Conservation (phyloP, 2,797 vertebrate genomes). For the Myripristis murdjan region DNA sequence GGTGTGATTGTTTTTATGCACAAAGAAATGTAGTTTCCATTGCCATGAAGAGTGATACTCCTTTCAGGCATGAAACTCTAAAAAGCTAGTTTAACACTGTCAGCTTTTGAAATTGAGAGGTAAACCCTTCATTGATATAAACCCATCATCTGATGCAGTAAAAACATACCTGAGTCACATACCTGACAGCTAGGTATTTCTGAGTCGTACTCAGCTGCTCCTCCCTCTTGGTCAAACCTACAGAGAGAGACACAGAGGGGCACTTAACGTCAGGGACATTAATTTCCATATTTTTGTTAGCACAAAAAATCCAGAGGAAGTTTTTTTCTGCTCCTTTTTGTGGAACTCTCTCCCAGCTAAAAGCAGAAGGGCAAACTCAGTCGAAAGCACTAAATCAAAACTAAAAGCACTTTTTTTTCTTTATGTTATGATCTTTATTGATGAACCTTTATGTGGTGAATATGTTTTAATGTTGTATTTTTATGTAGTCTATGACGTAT, state of each 20-base stretch:
- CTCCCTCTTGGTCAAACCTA: conserved; percentile 93
- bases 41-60: conserved; percentile 7
- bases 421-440: no score
- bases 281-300: no score
- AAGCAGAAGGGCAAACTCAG: no score
- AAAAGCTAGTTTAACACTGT: conserved; percentile 8
- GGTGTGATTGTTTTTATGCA: conserved; percentile 20
- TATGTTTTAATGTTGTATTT: no score
- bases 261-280: no score
- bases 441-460: no score
- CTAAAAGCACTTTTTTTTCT: no score
- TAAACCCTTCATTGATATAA: conserved; percentile 10
- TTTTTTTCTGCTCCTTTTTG: no score
- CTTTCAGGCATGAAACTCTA: conserved; percentile 3
- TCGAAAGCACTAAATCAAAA: no score
- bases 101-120: conserved; percentile 10
- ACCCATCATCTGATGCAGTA: conserved; percentile 62
- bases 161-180: conserved; percentile 88
- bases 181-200: conserved; percentile 97
- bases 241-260: conserved; percentile 56
- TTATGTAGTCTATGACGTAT: no score
- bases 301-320: no score
- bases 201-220: conserved; percentile 93
- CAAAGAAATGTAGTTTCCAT: conserved; percentile 5
- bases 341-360: no score